These are phyloP conservation scores for Butorides virescens DNA, from an alignment of 2,113 vertebrate genomes.

Conservation along the genomic window DNA sequence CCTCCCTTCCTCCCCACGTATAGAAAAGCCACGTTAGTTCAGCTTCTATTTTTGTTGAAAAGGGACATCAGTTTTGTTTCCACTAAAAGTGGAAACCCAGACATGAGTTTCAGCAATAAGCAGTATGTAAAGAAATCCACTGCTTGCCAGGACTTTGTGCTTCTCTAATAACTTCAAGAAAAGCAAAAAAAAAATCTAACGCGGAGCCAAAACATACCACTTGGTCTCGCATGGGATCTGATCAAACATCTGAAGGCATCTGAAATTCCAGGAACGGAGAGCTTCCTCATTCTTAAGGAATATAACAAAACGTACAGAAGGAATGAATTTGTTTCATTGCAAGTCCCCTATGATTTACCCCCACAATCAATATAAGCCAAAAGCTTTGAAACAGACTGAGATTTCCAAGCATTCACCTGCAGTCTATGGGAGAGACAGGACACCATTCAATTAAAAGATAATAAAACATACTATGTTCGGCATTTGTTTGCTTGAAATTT, in stretches of 20 bases:
- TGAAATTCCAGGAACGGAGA: conserved; percentile 32
- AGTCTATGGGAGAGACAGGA: not conserved
- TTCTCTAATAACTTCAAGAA: conserved; percentile 30
- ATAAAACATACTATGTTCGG: not conserved
- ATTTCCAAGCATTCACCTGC: conserved; percentile 10
- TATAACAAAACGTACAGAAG: not conserved
- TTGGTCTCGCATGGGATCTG: not conserved
- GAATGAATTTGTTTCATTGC: conserved; percentile 29
- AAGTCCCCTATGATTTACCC: not conserved
- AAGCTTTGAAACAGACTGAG: not conserved
- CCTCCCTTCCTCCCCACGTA: not conserved
- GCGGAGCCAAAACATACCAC: conserved; percentile 31
- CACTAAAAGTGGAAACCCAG: not conserved
- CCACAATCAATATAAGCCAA: not conserved
- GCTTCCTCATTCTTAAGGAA: conserved; percentile 41
- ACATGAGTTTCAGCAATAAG: not conserved
- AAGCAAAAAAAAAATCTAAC: not conserved
- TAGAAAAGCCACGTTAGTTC: not conserved
- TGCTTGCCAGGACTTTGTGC: conserved; percentile 1
- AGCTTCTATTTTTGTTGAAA: not conserved
- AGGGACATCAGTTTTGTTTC: not conserved
- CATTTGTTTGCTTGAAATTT: conserved; percentile 37
- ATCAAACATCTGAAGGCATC: conserved; percentile 36
- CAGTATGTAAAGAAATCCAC: not conserved
- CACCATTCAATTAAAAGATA: not conserved